phyloP scores from a whole-genome alignment of 2,888 invertebrate species.

The Omphaloscelis lunosa region DNA sequence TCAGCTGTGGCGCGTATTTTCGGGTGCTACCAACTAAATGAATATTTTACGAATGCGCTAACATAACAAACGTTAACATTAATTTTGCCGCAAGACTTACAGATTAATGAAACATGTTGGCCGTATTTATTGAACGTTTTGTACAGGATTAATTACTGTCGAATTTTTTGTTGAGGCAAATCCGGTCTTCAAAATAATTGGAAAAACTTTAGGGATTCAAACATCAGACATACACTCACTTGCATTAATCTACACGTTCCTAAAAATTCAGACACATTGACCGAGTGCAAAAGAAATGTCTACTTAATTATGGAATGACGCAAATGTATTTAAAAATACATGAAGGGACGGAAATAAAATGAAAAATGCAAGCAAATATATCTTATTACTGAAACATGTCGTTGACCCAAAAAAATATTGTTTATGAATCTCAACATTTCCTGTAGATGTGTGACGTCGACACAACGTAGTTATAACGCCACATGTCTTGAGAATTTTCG shows the following conservation, averaged over 20 bases:
- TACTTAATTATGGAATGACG: slow-evolving; percentile 57
- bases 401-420: slow-evolving; percentile 50
- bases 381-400: slow-evolving; percentile 39
- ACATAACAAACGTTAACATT: slow-evolving; percentile 61
- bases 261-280: slow-evolving; percentile 25
- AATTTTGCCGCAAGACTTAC: slow-evolving; percentile 52
- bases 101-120: slow-evolving; percentile 46
- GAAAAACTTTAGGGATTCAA: slow-evolving; percentile 15
- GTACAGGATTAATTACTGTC: slow-evolving; percentile 37
- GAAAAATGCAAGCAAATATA: slow-evolving; percentile 47
- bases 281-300: slow-evolving; percentile 23
- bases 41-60: slow-evolving; percentile 59
- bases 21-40: slow-evolving; percentile 46
- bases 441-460: slow-evolving; percentile 8
- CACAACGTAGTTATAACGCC: neutral
- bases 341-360: slow-evolving; percentile 38
- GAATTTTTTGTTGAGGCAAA: slow-evolving; percentile 4
- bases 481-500: slow-evolving; percentile 11
- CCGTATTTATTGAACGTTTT: slow-evolving; percentile 47
- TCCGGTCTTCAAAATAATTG: slow-evolving; percentile 9
- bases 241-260: slow-evolving; percentile 34
- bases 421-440: slow-evolving; percentile 38
- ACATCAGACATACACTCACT: neutral
- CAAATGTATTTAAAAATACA: slow-evolving; percentile 55
- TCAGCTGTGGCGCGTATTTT: slow-evolving; percentile 59